Base-by-base conservation (phyloP, 1,140 invertebrate species). In the Dendrolimus kikuchii region DNA sequence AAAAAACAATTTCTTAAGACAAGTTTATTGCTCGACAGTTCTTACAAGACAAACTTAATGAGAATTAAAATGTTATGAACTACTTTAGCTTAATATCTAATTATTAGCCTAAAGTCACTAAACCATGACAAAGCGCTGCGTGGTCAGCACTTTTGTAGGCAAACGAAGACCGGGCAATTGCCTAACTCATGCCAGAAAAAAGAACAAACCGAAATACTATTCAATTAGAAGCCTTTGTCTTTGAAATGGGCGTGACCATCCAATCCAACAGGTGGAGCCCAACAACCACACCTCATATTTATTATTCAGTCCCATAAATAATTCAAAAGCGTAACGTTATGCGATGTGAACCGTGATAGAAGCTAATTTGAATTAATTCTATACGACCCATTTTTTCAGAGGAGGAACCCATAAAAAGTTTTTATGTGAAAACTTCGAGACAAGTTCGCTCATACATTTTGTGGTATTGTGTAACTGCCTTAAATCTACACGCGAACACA, bases 281-380 rank as follows among this genome's bases (percentile, higher is more conserved):
- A 71, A 67, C 53, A 64, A 72, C 65, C 74, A 73, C 71, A 75
- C 71, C 74, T 72, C 62, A 57, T 66, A 67, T 73, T 76, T 69
- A 72, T 69, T 72, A 71, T 69, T 66, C 64, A 57, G 50, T 60
- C 47, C 68, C 59, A 79, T 76, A 76, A 76, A 74, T 79, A 65
- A 79, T 73, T 75, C 68, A 73, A 66, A 64, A 68, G 62, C 76
- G 73, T 69, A 62, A 75, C 66, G 68, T 62, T 69, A 74, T 70
- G 63, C 67, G 71, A 80, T 77, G 72, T 60, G 63, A 70, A 67
- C 62, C 58, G 56, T 51, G 71, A 80, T 80, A 77, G 55, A 55
- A 57, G 68, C 74, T 74, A 71, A 78, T 80, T 82, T 74, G 73
- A 80, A 77, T 75, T 74, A 78, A 78, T 78, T 74, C 64, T 60